Evolutionary conservation across 2,888 invertebrate genomes (phyloP), one percentile per base, ranked within the genome.

Genomic region (Sycophila texana): DNA sequence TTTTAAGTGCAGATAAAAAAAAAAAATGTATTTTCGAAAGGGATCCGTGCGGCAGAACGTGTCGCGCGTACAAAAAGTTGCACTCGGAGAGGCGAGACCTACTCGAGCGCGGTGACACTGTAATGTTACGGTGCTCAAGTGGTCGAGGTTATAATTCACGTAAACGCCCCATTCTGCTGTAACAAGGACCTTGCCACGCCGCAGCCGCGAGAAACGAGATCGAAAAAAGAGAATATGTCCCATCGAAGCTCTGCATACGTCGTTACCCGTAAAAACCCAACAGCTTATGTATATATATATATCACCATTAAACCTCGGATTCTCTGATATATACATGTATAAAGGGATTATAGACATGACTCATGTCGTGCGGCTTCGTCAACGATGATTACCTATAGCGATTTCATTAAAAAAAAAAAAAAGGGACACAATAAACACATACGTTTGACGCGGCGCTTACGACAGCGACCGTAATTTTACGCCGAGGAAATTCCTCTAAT

Each of bases 161-260:
- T 47, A 68, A 68, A 68, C 53, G 53, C 57, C 68, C 60, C 4
- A 51, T 53, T 53, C 30, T 7, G 22, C 74, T 61, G 58, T 67
- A 75, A 68, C 61, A 55, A 68, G 61, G 51, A 30, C 67, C 39
- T 68, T 65, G 57, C 60, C 30, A 61, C 61, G 20, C 12, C 53
- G 55, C 12, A 16, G 51, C 4, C 53, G 53, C 53, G 16, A 53
- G 14, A 53, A 4, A 7, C 4, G 18, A 75, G 30, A 20, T 18
- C 14, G 7, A 53, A 20, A 63, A 30, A 74, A 57, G 49, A 66
- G 57, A 47, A 39, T 39, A 39, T 39, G n/a, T 53, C 58, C 49
- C 26, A 74, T 74, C 60, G 20, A 55, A 39, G 39, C 71, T 61
- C 16, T 26, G 26, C 3, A 26, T 26, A 26, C 26, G n/a, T 3